Evolutionary conservation across 2,888 invertebrate species (phyloP), one percentile per base, ranked within the genome.

Genomic region (Drosophila koepferae): DNA sequence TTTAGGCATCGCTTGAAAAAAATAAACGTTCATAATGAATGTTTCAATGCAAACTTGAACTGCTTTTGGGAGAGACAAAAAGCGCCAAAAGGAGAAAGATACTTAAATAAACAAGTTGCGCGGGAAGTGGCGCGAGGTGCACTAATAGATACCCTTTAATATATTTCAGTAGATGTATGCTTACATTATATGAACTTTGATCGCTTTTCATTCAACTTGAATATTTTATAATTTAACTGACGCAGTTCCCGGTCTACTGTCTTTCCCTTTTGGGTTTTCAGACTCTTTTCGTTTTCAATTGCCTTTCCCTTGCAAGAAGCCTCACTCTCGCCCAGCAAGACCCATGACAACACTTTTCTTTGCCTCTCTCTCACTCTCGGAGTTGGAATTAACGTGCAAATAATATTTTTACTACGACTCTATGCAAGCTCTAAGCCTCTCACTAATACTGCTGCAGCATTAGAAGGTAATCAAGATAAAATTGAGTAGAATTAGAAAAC

Each of bases 1-100:
- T 78, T 80, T 67, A 28, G 10, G 38, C 20, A 44, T 36, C 20
- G 61, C 59, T 55, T 63, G 3, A n/a, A 40, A 4, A n/a, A 40
- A 59, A 56, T 72, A 51, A 18, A 49, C 6, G 51, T 51, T 51
- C 20, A 48, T 44, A 38, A 54, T 18, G 38, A 54, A 38, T 38
- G 10, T 8, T 75, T 75, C 60, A 77, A 61, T 43, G 58, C 70
- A 62, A 80, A 82, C 72, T 75, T 74, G 69, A 68, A 77, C 63
- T 59, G 61, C 60, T 73, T 66, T 60, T 66, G 41, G 59, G 14
- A 63, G 44, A 48, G 65, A 58, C 54, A 41, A 34, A 61, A 44
- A 60, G 49, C 55, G 44, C 69, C 56, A 65, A 75, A 75, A 68
- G 69, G 59, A 58, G 67, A 80, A 80, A 74, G 53, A 78, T 67